Evolutionary conservation across 2,888 invertebrate genomes (phyloP), one percentile per base, ranked within the genome.

Genomic region (Apocheima hispidaria): DNA sequence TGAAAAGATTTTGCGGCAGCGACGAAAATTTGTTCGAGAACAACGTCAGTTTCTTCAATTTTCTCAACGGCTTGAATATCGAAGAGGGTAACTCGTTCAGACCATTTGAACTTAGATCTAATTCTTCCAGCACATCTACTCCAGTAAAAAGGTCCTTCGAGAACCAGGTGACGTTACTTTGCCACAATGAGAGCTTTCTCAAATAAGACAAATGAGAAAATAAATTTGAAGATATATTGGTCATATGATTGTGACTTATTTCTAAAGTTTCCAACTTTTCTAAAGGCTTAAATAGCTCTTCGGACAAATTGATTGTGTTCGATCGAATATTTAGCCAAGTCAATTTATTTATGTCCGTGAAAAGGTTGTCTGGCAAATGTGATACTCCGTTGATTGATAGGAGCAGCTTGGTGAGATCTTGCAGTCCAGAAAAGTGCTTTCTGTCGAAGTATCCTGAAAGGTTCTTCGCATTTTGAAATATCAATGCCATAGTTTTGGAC

Each of bases 101-200:
- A 50, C 93, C 91, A 81, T 96, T 97, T 12, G 93, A 87, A 70
- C 95, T 94, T 55, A 97, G 82, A 85, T 96, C 96, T 63, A 97
- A 88, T 66, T 94, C 93, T 71, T 93, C 90, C 4, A 97, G 87
- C 0, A 94, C 94, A 28, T 92, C 86, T 2, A 95, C 92, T 46
- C 95, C 94, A 28, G 93, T 93, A 75, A 96, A 96, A 63, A 94
- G 92, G 59, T 94, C 92, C 63, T 94, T 90, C 14, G 94, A 92
- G 36, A 96, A 90, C 82, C 94, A 94, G 21, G 89, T 93, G 56
- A 97, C 86, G 70, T 94, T 93, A 78, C 96, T 97, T 72, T 94
- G 93, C 94, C 95, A 95, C 30, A 97, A 81, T 72, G 96, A 95
- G 52, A 97, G 85, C 48, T 94, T 91, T 55, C 87, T 85, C 60